Conservation (phyloP, 1,140 invertebrate genomes). For the Pseudomyrmex flavicornis region DNA sequence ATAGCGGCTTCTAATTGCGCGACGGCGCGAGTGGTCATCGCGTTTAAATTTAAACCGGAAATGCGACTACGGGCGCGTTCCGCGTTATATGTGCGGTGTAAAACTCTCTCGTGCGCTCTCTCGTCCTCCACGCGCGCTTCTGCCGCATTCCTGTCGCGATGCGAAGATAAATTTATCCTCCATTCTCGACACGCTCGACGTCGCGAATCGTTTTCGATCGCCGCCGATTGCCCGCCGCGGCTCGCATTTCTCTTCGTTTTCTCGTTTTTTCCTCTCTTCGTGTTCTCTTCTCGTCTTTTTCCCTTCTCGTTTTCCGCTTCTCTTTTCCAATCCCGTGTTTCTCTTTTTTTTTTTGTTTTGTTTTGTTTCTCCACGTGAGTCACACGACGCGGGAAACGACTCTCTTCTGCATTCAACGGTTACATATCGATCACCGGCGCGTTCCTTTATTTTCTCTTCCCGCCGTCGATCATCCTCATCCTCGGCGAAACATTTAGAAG, state of each 20-base stretch:
- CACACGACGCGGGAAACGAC: no score
- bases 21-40: conserved; percentile 37
- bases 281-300: neutral
- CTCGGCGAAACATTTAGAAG: neutral
- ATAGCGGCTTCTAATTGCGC: conserved; percentile 47
- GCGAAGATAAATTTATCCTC: conserved; percentile 51
- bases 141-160: conserved; percentile 44
- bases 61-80: conserved; percentile 7
- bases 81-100: neutral
- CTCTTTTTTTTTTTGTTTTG: no score
- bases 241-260: neutral
- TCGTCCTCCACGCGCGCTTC: conserved; percentile 42
- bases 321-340: no score
- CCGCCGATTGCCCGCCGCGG: conserved; percentile 15
- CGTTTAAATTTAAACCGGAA: conserved; percentile 53
- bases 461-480: conserved; percentile 10
- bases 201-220: conserved; percentile 33
- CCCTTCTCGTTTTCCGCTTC: neutral
- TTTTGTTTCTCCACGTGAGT: no score
- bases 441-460: no score
- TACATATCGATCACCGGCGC: conserved; percentile 21
- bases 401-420: conserved; percentile 27
- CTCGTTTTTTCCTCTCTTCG: neutral
- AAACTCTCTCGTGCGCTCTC: conserved; percentile 31
- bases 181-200: conserved; percentile 38